A percentile compares a stretch with the other conserved stretches of the same genome.
Evolutionary conservation across 2,797 vertebrate genomes (phyloP).

Genomic region (Cheirogaleus major): DNA sequence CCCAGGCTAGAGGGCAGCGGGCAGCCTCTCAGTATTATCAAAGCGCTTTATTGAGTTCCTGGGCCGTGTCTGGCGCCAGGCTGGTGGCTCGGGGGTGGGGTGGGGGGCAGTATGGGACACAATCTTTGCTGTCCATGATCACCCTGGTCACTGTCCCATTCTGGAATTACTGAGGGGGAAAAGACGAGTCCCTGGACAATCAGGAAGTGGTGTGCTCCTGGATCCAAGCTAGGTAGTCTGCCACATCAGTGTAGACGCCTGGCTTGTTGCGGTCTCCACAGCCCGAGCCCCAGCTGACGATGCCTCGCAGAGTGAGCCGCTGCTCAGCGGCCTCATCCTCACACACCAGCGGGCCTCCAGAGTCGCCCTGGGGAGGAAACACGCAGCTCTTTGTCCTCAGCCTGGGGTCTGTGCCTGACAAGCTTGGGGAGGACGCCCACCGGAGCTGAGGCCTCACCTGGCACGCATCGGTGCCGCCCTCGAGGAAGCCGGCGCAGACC

Average conservation of each 20-base stretch:
- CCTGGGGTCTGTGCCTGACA: neutral
- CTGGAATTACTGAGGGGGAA: neutral
- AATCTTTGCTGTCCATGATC: neutral
- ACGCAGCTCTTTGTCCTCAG: neutral
- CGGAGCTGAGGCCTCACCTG: slow-evolving; percentile 76
- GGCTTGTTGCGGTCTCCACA: slow-evolving; percentile 81
- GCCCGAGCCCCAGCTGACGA: slow-evolving; percentile 83
- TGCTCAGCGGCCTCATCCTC: slow-evolving; percentile 56
- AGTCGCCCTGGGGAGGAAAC: slow-evolving; percentile 78
- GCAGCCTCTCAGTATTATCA: neutral
- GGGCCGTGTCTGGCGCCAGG: accelerated
- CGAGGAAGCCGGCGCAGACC: slow-evolving; percentile 83
- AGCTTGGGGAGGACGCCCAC: neutral
- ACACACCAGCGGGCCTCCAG: slow-evolving; percentile 82
- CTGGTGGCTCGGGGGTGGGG: no score
- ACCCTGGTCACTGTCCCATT: neutral
- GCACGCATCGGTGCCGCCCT: slow-evolving; percentile 82
- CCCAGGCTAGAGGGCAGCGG: neutral
- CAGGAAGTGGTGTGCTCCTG: slow-evolving; percentile 52
- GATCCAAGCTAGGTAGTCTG: slow-evolving; percentile 81
- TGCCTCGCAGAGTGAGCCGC: slow-evolving; percentile 67
- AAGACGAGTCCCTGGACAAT: neutral
- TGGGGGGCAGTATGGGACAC: neutral
- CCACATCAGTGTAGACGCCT: slow-evolving; percentile 80
- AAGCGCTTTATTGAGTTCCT: slow-evolving; percentile 66